Percentiles rank a stretch among this genome's conserved stretches.
These are phyloP conservation scores for Himalopsyche kuldschensis DNA, from an alignment of 2,888 invertebrate species.

Conservation along the genomic window DNA sequence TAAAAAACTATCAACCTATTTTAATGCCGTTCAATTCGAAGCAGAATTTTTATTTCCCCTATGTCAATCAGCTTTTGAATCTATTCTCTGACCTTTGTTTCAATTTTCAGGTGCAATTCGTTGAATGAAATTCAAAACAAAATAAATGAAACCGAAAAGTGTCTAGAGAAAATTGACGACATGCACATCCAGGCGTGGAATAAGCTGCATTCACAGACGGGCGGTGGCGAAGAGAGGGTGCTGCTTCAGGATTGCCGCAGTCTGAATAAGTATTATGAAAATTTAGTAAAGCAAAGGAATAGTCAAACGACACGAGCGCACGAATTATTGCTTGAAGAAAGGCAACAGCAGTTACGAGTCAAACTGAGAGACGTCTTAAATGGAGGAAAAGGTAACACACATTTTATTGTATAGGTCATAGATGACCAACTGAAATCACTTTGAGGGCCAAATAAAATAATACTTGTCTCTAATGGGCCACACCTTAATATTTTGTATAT, in stretches of 20 bases:
- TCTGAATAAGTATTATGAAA: constrained; percentile 16
- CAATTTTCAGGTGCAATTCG: constrained; percentile 26
- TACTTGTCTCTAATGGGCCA: too few relatives aligned
- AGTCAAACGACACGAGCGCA: constrained; percentile 62
- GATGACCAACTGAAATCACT: too few relatives aligned
- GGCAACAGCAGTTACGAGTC: constrained; percentile 76
- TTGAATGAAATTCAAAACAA: constrained; percentile 26
- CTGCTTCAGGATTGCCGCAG: constrained; percentile 1
- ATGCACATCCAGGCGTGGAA: constrained; percentile 2
- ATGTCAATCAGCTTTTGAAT: too few relatives aligned
- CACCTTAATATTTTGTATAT: too few relatives aligned
- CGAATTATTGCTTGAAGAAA: constrained; percentile 80
- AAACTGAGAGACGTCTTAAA: constrained; percentile 67
- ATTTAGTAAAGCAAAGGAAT: constrained; percentile 45
- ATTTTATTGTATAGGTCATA: not conserved
- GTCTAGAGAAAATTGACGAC: not conserved
- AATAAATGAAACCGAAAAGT: constrained; percentile 16
- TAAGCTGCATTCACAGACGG: not conserved
- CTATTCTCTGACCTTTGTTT: too few relatives aligned
- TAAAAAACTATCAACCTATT: too few relatives aligned
- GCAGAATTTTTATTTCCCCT: too few relatives aligned
- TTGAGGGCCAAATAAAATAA: too few relatives aligned
- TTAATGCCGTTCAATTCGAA: too few relatives aligned
- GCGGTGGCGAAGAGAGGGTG: not conserved
- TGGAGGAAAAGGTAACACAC: constrained; percentile 58